Evolutionary conservation across 2,113 vertebrate genomes (phyloP).

Genomic region (Acrocephalus arundinaceus): DNA sequence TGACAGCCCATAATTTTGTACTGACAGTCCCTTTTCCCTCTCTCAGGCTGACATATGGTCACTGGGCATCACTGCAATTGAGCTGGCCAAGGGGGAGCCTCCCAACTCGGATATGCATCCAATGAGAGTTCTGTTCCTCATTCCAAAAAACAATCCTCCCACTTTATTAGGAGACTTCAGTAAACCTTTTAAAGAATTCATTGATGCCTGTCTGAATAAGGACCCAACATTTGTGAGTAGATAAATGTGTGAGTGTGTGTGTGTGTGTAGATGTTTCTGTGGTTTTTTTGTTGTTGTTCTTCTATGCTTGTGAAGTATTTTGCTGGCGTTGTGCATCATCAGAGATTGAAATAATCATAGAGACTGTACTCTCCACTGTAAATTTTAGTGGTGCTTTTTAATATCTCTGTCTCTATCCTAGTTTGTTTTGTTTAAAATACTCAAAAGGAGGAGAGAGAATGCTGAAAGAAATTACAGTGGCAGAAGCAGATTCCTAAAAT

Average conservation of each 20-base stretch:
- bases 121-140: constrained; percentile 92
- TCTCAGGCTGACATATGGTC: constrained; percentile 93
- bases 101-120: constrained; percentile 94
- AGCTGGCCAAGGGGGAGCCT: constrained; percentile 91
- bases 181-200: constrained; percentile 93
- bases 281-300: background rate
- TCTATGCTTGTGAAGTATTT: background rate
- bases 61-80: constrained; percentile 91
- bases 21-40: background rate
- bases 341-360: background rate
- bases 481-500: background rate
- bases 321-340: background rate
- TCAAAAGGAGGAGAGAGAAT: background rate
- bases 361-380: background rate
- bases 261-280: background rate
- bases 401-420: background rate
- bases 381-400: background rate
- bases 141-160: constrained; percentile 90
- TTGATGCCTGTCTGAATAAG: constrained; percentile 92
- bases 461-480: background rate
- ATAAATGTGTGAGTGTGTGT: background rate
- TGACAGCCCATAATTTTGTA: background rate
- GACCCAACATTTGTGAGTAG: constrained; percentile 89
- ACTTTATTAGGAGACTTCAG: constrained; percentile 87
- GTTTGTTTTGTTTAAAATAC: background rate